Conservation (phyloP, 2,888 invertebrate species). For the Catocala sponsa region DNA sequence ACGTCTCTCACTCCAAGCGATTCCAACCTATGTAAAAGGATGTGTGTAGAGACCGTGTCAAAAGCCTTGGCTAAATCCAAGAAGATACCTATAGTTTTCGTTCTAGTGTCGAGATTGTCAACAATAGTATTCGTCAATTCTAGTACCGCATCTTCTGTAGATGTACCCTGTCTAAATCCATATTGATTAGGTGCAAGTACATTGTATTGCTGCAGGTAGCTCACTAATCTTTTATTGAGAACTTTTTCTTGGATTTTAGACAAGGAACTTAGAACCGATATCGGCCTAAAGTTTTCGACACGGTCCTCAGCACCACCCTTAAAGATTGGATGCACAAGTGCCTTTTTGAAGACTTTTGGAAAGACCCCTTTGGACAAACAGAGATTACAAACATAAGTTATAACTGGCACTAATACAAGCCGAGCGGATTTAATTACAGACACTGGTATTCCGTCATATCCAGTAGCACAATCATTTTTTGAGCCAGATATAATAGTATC, state of each 20-base stretch:
- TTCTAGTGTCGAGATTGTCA: too few relatives aligned
- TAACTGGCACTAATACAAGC: too few relatives aligned
- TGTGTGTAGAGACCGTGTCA: not conserved
- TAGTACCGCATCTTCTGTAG: too few relatives aligned
- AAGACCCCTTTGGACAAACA: slow-evolving; percentile 9
- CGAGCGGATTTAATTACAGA: too few relatives aligned
- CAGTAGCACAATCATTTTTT: not conserved
- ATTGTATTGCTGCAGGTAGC: slow-evolving; percentile 9
- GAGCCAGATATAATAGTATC: not conserved
- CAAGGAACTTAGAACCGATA: slow-evolving; percentile 20
- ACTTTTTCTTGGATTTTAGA: slow-evolving; percentile 28
- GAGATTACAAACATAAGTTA: not conserved
- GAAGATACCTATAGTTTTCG: not conserved
- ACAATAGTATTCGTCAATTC: too few relatives aligned
- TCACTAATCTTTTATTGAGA: slow-evolving; percentile 12
- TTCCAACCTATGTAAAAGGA: not conserved
- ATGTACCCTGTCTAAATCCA: not conserved
- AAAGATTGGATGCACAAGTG: not conserved
- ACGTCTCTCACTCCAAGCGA: not conserved
- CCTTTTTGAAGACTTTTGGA: slow-evolving; percentile 25
- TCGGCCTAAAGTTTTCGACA: slow-evolving; percentile 28
- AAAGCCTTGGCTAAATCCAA: not conserved
- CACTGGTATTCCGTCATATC: too few relatives aligned
- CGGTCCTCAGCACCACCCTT: slow-evolving; percentile 20
- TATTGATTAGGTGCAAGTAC: slow-evolving; percentile 14